These are phyloP conservation scores for Torymus tubicola DNA, from an alignment of 2,888 invertebrate species.

Conservation along the genomic window DNA sequence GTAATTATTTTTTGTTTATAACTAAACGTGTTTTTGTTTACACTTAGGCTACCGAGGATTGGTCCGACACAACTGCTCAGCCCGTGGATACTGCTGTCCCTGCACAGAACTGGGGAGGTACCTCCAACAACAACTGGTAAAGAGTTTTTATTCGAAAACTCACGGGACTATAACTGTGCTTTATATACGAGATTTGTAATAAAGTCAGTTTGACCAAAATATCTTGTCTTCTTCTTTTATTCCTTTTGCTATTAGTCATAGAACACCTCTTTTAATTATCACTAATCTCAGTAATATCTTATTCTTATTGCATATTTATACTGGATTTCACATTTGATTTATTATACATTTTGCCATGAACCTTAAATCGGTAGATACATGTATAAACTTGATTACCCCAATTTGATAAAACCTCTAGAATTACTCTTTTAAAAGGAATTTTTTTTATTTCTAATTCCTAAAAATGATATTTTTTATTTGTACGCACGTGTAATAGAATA, in stretches of 20 bases:
- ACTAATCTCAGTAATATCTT: background rate
- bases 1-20: slow-evolving; percentile 30
- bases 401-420: slow-evolving; percentile 67
- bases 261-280: background rate
- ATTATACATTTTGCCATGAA: slow-evolving; percentile 64
- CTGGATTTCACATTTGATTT: background rate
- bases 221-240: slow-evolving; percentile 4
- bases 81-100: slow-evolving; percentile 55
- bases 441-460: slow-evolving; percentile 62
- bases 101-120: slow-evolving; percentile 81
- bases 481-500: background rate
- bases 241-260: background rate
- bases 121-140: slow-evolving; percentile 77
- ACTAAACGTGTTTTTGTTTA: too few relatives aligned
- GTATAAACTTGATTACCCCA: slow-evolving; percentile 69
- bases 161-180: slow-evolving; percentile 56
- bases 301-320: slow-evolving; percentile 23
- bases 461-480: slow-evolving; percentile 29
- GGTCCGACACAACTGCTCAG: slow-evolving; percentile 77
- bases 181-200: slow-evolving; percentile 66
- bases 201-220: slow-evolving; percentile 59
- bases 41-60: slow-evolving; percentile 79
- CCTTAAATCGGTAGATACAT: slow-evolving; percentile 69
- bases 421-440: slow-evolving; percentile 63
- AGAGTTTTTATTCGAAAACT: slow-evolving; percentile 54